Evolutionary conservation across 2,888 invertebrate genomes (phyloP).

Genomic region (Andrena flavipes): DNA sequence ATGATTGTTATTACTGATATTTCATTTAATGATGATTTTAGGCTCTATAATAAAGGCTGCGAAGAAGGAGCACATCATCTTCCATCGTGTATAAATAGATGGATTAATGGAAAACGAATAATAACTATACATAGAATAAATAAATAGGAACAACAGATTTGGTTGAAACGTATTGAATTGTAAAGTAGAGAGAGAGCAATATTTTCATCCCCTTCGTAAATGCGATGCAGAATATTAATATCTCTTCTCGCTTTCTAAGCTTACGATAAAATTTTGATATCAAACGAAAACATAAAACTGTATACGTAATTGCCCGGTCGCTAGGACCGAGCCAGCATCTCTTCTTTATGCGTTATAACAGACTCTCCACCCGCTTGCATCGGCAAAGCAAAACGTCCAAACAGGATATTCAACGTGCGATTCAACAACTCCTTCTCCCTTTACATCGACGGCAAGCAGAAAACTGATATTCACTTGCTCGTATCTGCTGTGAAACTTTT

Average conservation of each 20-base stretch:
- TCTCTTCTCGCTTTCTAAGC: conserved; percentile 5
- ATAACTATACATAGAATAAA: conserved; percentile 59
- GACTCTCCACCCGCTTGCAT: conserved; percentile 9
- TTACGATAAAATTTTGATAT: conserved; percentile 42
- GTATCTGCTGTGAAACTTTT: conserved; percentile 38
- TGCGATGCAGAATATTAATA: conserved; percentile 20
- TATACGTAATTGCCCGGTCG: conserved; percentile 9
- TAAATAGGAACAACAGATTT: conserved; percentile 64
- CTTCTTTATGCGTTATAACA: conserved; percentile 23
- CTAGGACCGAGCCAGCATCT: conserved; percentile 5
- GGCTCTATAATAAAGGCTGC: conserved; percentile 72
- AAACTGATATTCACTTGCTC: conserved; percentile 45
- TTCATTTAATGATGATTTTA: conserved; percentile 62
- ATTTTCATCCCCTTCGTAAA: conserved; percentile 29
- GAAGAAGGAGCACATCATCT: conserved; percentile 68
- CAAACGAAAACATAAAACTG: conserved; percentile 30
- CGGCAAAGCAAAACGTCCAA: conserved; percentile 18
- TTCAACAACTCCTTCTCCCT: conserved; percentile 64
- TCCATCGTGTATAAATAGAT: conserved; percentile 31
- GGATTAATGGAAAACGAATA: conserved; percentile 40
- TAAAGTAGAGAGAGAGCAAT: conserved; percentile 51
- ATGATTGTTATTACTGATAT: conserved; percentile 60
- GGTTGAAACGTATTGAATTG: conserved; percentile 44
- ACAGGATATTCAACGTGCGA: conserved; percentile 25
- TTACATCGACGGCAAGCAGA: conserved; percentile 52